Evolutionary conservation across 2,888 invertebrate species (phyloP).

Genomic region (Sinotaia quadrata): DNA sequence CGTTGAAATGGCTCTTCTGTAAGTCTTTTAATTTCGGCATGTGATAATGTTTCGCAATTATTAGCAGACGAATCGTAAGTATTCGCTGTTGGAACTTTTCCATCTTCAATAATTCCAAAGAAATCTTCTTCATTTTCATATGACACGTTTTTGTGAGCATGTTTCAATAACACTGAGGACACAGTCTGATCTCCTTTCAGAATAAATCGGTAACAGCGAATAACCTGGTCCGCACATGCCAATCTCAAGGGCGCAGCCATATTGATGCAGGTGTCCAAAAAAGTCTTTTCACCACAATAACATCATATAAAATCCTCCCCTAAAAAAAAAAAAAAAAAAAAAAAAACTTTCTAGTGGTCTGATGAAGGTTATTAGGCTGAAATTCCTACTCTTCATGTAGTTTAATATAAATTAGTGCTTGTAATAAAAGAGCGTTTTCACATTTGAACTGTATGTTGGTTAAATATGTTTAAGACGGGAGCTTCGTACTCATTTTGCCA

Average conservation of each 20-base stretch:
- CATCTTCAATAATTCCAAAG: slow-evolving; percentile 26
- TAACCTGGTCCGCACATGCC: background rate
- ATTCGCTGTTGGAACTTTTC: background rate
- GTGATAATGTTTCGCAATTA: background rate
- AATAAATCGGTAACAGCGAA: background rate
- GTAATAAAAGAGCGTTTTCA: too few species aligned
- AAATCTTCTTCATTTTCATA: slow-evolving; percentile 24
- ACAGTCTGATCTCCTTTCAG: background rate
- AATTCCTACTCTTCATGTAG: too few species aligned
- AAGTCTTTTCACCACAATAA: too few species aligned
- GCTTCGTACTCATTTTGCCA: too few species aligned
- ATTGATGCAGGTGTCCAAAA: background rate
- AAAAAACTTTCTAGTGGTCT: too few species aligned
- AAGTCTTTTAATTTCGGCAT: background rate
- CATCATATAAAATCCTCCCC: too few species aligned
- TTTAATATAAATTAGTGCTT: too few species aligned
- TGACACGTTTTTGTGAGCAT: background rate
- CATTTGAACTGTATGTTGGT: too few species aligned
- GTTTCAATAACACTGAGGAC: background rate
- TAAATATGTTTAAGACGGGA: too few species aligned
- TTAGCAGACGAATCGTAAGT: background rate
- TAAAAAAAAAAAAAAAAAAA: too few species aligned
- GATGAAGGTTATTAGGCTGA: too few species aligned
- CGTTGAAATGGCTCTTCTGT: too few species aligned
- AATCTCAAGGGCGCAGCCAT: slow-evolving; percentile 33